Evolutionary conservation across 1,140 invertebrate genomes (phyloP), one percentile per base, ranked within the genome.

Genomic region (Linepithema humile): DNA sequence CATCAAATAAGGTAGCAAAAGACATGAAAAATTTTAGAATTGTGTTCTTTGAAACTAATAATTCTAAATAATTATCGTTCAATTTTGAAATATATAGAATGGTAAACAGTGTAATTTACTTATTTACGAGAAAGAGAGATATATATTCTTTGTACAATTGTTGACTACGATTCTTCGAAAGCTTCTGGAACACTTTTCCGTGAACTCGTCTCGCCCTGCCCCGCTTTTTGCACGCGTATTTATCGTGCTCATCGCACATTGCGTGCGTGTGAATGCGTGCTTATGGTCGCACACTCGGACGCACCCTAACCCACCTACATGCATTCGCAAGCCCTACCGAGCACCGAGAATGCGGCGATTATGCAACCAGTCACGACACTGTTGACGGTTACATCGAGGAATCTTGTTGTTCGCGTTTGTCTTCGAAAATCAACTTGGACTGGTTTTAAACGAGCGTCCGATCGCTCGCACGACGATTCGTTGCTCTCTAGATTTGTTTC

Each of bases 291-390:
- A 82, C 69, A 82, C 69, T 48, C 43, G 40, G 57, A 40, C 74
- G 73, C 43, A 53, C 53, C 67, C 60, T 74, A 83, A 77, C 70
- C 73, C 80, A 84, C 80, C 80, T 87, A 87, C 86, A 50, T 75
- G 53, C 53, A 26, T 53, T 86, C 35, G 69, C 78, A 74, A 50
- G 78, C 70, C 64, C 78, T 86, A 64, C 55, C 74, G 50, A 86
- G 72, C 59, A 83, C 26, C 72, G 85, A 74, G 86, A 87, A 87
- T 84, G 82, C 86, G 45, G 45, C 55, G 85, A 88, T 88, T 88
- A 88, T 70, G 86, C 85, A 88, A 88, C 53, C 65, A 72, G 57
- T 77, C 50, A 64, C 78, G 74, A 35, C 48, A 85, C 85, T n/a
- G n/a, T n/a, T n/a, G 60, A 84, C 67, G 45, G 70, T 62, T 86